Evolutionary conservation across 1,140 invertebrate species (phyloP).

Genomic region (Papilio machaon): DNA sequence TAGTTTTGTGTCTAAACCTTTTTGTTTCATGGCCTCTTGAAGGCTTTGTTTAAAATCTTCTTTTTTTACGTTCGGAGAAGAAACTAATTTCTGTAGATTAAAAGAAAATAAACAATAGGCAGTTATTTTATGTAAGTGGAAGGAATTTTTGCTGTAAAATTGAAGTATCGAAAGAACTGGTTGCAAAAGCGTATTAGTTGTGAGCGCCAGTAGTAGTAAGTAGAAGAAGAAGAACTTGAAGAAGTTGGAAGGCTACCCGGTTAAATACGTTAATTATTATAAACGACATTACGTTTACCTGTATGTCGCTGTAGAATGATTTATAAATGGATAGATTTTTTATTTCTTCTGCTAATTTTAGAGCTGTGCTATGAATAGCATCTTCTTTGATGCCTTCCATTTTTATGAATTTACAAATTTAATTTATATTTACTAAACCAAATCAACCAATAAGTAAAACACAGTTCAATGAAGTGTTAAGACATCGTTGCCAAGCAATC

Average conservation of each 20-base stretch:
- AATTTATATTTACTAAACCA: conserved; percentile 10
- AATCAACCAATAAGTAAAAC: conserved; percentile 22
- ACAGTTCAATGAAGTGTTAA: conserved; percentile 1
- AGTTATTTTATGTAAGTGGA: neutral
- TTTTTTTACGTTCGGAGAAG: conserved; percentile 86
- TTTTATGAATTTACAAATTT: conserved; percentile 48
- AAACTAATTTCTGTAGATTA: conserved; percentile 85
- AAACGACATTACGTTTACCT: conserved; percentile 59
- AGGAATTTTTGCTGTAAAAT: neutral
- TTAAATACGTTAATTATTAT: neutral
- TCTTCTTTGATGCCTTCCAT: conserved; percentile 83
- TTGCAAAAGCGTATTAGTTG: neutral
- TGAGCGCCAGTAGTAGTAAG: neutral
- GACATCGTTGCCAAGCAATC: conserved; percentile 46
- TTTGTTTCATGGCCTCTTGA: conserved; percentile 87
- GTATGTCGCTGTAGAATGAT: conserved; percentile 83
- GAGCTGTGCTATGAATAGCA: conserved; percentile 82
- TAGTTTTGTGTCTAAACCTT: conserved; percentile 90
- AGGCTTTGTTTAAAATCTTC: conserved; percentile 90
- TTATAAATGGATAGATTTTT: conserved; percentile 83
- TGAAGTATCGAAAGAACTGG: neutral
- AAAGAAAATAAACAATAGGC: neutral
- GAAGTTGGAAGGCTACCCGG: neutral
- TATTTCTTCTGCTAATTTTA: conserved; percentile 83
- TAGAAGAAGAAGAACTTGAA: neutral